These are phyloP conservation scores for Acrobasis repandana DNA, from an alignment of 2,888 invertebrate species.

Conservation along the genomic window DNA sequence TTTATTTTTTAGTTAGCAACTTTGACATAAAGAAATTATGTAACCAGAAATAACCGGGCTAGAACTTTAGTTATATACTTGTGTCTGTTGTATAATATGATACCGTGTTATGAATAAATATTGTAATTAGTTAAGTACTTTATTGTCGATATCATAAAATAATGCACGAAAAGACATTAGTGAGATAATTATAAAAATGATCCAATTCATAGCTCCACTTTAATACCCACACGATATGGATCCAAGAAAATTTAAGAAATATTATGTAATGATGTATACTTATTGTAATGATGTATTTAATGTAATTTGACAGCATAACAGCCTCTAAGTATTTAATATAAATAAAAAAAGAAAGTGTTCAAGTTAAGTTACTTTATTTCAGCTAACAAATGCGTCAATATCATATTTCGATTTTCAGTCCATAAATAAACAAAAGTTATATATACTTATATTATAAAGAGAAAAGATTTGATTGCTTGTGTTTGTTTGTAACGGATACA, in stretches of 20 bases:
- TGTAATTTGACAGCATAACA: neutral
- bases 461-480: no score
- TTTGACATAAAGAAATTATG: neutral
- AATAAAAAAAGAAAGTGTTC: no score
- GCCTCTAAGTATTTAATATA: neutral
- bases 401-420: no score
- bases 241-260: neutral
- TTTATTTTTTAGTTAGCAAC: neutral
- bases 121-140: constrained; percentile 16
- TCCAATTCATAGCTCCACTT: constrained; percentile 28
- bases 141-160: constrained; percentile 28
- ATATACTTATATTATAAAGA: no score
- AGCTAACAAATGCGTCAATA: no score
- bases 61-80: constrained; percentile 1
- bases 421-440: no score
- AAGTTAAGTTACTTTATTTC: no score
- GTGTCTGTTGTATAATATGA: constrained; percentile 2
- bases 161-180: constrained; percentile 76
- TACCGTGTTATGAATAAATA: constrained; percentile 3
- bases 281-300: neutral
- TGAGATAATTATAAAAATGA: constrained; percentile 56
- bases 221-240: neutral
- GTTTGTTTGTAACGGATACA: no score
- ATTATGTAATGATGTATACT: no score
- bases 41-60: neutral